phyloP scores from a whole-genome alignment of 2,113 vertebrate species.

The Hirundichthys speculiger region DNA sequence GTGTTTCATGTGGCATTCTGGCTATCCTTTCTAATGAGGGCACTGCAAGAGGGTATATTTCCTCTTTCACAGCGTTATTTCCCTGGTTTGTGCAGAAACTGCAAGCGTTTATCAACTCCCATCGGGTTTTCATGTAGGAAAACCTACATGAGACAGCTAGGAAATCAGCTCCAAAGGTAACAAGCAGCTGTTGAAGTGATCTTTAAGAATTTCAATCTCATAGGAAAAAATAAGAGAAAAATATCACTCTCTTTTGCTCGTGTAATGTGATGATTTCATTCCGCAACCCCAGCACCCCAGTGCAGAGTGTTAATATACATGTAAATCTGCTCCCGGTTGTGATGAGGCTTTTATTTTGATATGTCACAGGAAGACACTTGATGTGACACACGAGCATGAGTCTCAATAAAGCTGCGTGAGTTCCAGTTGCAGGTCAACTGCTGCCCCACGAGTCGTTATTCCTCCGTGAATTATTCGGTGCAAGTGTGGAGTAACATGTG shows the following conservation, averaged over 20 bases:
- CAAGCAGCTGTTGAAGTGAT: constrained; percentile 27
- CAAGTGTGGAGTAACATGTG: too few species aligned
- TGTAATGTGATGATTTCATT: constrained; percentile 57
- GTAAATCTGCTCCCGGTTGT: too few species aligned
- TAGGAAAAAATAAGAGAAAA: constrained; percentile 18
- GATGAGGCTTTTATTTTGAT: too few species aligned
- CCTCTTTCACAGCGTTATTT: constrained; percentile 76
- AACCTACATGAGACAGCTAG: constrained; percentile 36
- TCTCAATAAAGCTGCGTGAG: too few species aligned
- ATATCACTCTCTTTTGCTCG: constrained; percentile 30
- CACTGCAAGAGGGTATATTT: constrained; percentile 67
- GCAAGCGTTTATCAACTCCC: constrained; percentile 60
- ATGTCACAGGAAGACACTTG: too few species aligned
- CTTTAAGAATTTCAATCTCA: constrained; percentile 22
- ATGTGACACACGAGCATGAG: too few species aligned
- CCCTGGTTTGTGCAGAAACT: constrained; percentile 59
- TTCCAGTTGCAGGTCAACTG: too few species aligned
- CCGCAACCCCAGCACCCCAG: constrained; percentile 58
- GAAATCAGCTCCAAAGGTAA: constrained; percentile 46
- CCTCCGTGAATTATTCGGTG: too few species aligned
- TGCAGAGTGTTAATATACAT: too few species aligned
- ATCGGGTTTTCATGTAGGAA: constrained; percentile 37
- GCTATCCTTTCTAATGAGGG: constrained; percentile 62
- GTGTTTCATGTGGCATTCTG: constrained; percentile 73
- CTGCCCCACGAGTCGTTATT: too few species aligned